phyloP scores from a whole-genome alignment of 1,140 invertebrate species.

The Tetramorium parvispinum region DNA sequence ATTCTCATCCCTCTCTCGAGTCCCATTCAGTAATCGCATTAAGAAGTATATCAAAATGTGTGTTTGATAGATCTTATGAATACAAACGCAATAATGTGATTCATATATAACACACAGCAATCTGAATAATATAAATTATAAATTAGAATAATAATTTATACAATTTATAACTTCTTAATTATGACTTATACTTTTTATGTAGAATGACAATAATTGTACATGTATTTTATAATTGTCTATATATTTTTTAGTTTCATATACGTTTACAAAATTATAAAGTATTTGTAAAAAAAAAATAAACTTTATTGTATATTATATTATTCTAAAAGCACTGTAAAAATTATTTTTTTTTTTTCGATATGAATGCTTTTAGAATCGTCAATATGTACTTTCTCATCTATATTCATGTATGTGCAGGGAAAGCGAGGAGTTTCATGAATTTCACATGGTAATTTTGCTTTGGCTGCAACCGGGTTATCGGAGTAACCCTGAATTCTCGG shows the following conservation, averaged over 20 bases:
- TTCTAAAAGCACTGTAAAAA: not conserved
- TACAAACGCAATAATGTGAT: not conserved
- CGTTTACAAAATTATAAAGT: not conserved
- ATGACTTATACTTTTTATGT: not conserved
- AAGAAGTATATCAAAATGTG: slow-evolving; percentile 5
- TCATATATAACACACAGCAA: not conserved
- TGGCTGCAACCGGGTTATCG: slow-evolving; percentile 20
- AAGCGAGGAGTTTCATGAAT: slow-evolving; percentile 24
- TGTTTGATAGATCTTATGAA: slow-evolving; percentile 6
- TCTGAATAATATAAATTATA: not conserved
- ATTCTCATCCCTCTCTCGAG: not conserved
- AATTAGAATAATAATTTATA: too few species aligned
- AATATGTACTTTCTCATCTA: not conserved
- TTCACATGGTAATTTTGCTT: slow-evolving; percentile 21
- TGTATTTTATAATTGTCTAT: not conserved
- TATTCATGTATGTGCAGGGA: not conserved
- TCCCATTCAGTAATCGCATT: slow-evolving; percentile 11
- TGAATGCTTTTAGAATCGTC: not conserved
- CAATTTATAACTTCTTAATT: not conserved
- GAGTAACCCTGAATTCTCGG: slow-evolving; percentile 9
- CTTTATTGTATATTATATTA: not conserved
- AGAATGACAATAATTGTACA: not conserved
- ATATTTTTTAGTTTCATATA: not conserved
- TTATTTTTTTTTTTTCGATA: not conserved
- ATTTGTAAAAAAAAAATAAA: slow-evolving; percentile 5